Evolutionary conservation across 1,140 invertebrate species (phyloP).

Genomic region (Orussus abietinus): DNA sequence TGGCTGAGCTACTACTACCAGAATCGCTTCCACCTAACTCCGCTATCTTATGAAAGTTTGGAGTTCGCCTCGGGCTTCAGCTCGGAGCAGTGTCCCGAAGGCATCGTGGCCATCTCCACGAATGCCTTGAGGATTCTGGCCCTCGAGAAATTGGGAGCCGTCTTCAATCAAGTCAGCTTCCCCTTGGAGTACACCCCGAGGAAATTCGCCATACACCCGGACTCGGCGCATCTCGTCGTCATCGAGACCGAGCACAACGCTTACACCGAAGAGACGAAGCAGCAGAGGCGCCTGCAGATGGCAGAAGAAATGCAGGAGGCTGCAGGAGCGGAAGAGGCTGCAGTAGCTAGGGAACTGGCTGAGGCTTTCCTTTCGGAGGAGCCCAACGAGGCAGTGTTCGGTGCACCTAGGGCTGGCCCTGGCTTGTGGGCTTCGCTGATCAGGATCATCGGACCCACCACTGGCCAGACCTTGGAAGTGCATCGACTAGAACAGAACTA

Average conservation of each 20-base stretch:
- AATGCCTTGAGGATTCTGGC: slow-evolving; percentile 97
- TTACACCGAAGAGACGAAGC: slow-evolving; percentile 96
- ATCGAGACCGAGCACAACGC: slow-evolving; percentile 99
- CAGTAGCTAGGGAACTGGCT: slow-evolving; percentile 94
- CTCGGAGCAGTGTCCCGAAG: slow-evolving; percentile 98
- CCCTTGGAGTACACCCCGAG: slow-evolving; percentile 94
- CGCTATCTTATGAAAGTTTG: slow-evolving; percentile 91
- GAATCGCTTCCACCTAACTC: slow-evolving; percentile 93
- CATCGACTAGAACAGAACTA: slow-evolving; percentile 93
- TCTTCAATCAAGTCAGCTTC: slow-evolving; percentile 94
- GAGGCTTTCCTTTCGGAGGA: slow-evolving; percentile 94
- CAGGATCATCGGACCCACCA: slow-evolving; percentile 84
- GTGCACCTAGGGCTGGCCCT: slow-evolving; percentile 91
- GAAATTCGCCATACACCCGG: slow-evolving; percentile 90
- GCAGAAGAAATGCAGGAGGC: slow-evolving; percentile 95
- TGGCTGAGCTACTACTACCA: slow-evolving; percentile 99
- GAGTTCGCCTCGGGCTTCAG: slow-evolving; percentile 98
- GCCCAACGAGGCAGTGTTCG: slow-evolving; percentile 88
- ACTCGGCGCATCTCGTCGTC: slow-evolving; percentile 87
- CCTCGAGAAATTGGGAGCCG: slow-evolving; percentile 95
- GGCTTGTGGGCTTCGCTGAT: slow-evolving; percentile 97
- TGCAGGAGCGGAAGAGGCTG: slow-evolving; percentile 90
- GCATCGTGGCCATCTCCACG: slow-evolving; percentile 97
- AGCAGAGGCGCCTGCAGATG: slow-evolving; percentile 81
- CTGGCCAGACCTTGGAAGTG: slow-evolving; percentile 74